Base-by-base conservation (phyloP, 92 coral and sea anemone genomes). In the Pocillopora grandis region DNA sequence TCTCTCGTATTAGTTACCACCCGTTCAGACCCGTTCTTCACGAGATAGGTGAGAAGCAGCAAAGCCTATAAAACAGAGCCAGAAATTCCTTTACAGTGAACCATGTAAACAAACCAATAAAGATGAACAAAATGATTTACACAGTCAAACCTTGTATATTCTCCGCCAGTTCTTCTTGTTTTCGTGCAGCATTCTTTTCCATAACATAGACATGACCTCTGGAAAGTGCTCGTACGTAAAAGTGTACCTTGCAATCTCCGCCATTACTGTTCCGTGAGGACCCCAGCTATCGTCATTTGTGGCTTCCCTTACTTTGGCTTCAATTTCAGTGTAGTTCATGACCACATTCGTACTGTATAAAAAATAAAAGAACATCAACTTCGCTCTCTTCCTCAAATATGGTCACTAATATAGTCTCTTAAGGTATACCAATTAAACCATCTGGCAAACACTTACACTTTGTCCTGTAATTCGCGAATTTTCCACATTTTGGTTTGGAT, bases 261-360 rank as follows among this genome's bases (percentile, higher is more conserved):
- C 90, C 99, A 96, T 96, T 71, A 96, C 80, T 56, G 94, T 71
- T 5, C 99, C 99, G 92, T 96, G 99, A 31, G 99, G 99, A 1
- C 99, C 99, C 99, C 99, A 96, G 17, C 98, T 92, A 74, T 96
- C 99, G 73, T 96, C 99, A 83, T 96, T 96, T 62, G 99, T 96
- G 52, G 99, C 99, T 89, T 96, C 99, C 42, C 99, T 94, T 52
- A 96, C 99, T 83, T 92, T 96, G 64, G 99, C 88, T 89, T 96
- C 99, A 52, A 96, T 92, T 76, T 96, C 99, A 58, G 98, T 94
- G 89, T 96, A 96, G 88, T 96, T 96, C 99, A 96, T 96, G 42
- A 96, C 99, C 81, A 96, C 98, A 82, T 96, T 96, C 63, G 99
- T 92, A 90, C 99, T 96, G 82, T 58, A 13, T 8, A 58, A 68